phyloP scores from a whole-genome alignment of 2,888 invertebrate genomes.

The Eremobia ochroleuca region DNA sequence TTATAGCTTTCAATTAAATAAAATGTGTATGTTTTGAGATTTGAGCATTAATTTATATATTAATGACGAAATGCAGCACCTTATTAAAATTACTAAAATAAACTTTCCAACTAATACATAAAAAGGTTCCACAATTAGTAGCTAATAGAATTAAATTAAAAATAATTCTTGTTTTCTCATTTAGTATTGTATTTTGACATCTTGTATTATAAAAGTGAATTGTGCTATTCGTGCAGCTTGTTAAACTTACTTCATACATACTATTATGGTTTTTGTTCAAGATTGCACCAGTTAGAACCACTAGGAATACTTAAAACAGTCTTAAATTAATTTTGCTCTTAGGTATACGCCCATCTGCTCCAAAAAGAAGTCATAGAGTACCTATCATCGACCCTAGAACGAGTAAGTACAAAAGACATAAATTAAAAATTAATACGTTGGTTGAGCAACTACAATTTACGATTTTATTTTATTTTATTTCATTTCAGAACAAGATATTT shows the following conservation, averaged over 20 bases:
- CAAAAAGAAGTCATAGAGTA: constrained; percentile 83
- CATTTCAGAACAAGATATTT: constrained; percentile 89
- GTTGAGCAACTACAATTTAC: constrained; percentile 21
- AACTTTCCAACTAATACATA: not conserved
- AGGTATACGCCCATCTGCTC: constrained; percentile 82
- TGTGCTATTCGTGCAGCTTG: constrained; percentile 27
- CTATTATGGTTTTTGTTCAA: constrained; percentile 10
- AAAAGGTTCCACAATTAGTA: too few species aligned
- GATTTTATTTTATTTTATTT: constrained; percentile 67
- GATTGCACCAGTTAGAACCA: not conserved
- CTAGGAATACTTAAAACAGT: constrained; percentile 21
- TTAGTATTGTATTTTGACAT: not conserved
- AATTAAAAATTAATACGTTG: not conserved
- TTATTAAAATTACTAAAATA: constrained; percentile 22
- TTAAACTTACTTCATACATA: constrained; percentile 9
- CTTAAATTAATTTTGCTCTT: constrained; percentile 57
- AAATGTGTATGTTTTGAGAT: constrained; percentile 46
- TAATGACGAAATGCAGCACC: constrained; percentile 18
- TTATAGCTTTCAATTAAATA: constrained; percentile 23
- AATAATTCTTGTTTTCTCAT: not conserved
- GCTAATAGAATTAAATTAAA: not conserved
- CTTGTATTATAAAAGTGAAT: constrained; percentile 10
- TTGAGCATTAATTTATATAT: constrained; percentile 22
- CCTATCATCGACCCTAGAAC: constrained; percentile 86
- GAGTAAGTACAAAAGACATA: constrained; percentile 76